phyloP scores from a whole-genome alignment of 2,797 vertebrate species.

The Scolopax bukidnonensis region DNA sequence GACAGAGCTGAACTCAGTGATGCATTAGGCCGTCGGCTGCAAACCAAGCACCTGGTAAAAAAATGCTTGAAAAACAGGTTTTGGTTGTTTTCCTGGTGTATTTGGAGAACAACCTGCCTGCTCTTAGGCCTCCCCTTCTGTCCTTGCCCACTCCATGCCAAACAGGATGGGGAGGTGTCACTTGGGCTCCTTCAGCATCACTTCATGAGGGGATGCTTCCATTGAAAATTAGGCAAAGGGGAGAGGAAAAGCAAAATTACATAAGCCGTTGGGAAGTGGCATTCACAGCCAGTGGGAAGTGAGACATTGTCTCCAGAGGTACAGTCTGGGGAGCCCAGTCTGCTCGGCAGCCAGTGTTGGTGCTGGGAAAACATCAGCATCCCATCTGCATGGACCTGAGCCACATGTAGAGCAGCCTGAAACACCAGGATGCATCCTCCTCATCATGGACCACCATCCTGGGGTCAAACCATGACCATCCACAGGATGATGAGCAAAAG shows the following conservation, averaged over 20 bases:
- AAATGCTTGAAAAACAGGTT: background rate
- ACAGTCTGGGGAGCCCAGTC: background rate
- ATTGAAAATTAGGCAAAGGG: background rate
- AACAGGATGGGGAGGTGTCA: background rate
- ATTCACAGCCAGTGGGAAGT: background rate
- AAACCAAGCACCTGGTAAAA: constrained; percentile 20
- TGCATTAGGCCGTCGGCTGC: constrained; percentile 23
- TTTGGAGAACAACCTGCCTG: background rate
- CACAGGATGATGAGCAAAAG: fast-evolving
- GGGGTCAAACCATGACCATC: fast-evolving
- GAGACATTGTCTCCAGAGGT: background rate
- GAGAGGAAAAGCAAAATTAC: background rate
- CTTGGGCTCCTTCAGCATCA: background rate
- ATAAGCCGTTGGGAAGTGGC: background rate
- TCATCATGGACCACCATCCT: fast-evolving
- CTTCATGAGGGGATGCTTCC: background rate
- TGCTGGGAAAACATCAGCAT: background rate
- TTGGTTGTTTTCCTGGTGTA: background rate
- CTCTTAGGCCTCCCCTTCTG: background rate
- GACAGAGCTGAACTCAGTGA: background rate
- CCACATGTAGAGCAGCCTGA: fast-evolving
- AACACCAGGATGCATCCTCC: fast-evolving
- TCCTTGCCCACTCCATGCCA: background rate
- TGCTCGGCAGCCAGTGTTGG: background rate
- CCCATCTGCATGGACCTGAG: fast-evolving